Percentiles rank a stretch among this genome's conserved stretches.
Conservation (phyloP, 2,888 invertebrate species). For the Chironomus tentans region DNA sequence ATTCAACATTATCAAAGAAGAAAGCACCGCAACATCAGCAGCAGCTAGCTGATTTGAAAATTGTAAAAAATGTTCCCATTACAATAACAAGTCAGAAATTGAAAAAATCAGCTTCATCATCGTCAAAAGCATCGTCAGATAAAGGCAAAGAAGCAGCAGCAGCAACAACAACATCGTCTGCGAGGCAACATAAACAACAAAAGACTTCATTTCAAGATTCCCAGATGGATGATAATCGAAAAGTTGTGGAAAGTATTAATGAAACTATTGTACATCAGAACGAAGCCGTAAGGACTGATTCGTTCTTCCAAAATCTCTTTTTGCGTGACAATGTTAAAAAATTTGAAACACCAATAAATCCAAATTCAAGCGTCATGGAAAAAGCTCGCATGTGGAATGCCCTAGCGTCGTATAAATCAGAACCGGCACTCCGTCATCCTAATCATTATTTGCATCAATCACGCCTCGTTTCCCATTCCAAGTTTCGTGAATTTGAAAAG, state of each 20-base stretch:
- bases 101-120: constrained; percentile 31
- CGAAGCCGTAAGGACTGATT: constrained; percentile 51
- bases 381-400: constrained; percentile 60
- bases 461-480: constrained; percentile 62
- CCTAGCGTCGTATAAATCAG: constrained; percentile 42
- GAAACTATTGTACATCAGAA: constrained; percentile 50
- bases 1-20: constrained; percentile 35
- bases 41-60: neutral
- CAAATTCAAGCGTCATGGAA: constrained; percentile 54
- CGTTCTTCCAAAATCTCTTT: constrained; percentile 64
- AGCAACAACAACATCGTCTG: no score
- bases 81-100: constrained; percentile 29
- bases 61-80: constrained; percentile 26
- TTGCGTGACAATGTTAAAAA: constrained; percentile 42
- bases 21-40: neutral
- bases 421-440: constrained; percentile 49
- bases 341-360: constrained; percentile 36
- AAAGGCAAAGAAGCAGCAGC: no score
- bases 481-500: constrained; percentile 57
- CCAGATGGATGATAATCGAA: constrained; percentile 22
- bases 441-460: constrained; percentile 59
- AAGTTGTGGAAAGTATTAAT: constrained; percentile 29
- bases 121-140: neutral
- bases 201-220: constrained; percentile 16
- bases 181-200: no score